phyloP scores from a whole-genome alignment of 2,113 vertebrate genomes.

The Heterotilapia buettikoferi region DNA sequence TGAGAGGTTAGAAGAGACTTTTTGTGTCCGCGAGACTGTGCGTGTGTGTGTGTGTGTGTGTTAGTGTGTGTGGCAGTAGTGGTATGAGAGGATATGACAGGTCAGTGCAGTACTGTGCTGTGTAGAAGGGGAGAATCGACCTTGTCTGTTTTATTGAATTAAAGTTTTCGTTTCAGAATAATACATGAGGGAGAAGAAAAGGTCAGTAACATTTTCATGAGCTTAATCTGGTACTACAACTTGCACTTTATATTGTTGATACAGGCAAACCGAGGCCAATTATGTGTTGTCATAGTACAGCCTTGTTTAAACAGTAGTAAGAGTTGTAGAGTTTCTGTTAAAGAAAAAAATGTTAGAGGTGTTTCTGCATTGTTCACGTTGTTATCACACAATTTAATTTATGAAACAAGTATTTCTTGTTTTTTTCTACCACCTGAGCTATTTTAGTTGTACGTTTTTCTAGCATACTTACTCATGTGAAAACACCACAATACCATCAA shows the following conservation, averaged over 20 bases:
- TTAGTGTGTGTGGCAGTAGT: background rate
- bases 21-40: background rate
- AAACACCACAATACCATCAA: background rate
- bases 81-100: background rate
- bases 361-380: background rate
- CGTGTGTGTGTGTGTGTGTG: background rate
- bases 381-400: background rate
- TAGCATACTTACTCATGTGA: background rate
- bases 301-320: background rate
- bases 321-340: background rate
- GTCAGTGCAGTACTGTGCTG: background rate
- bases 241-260: background rate
- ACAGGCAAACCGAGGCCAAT: background rate
- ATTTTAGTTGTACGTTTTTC: background rate
- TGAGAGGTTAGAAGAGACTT: background rate
- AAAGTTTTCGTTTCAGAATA: background rate
- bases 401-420: background rate
- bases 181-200: background rate
- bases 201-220: background rate
- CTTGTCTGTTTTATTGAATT: slow-evolving; percentile 29
- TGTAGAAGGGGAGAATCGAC: background rate
- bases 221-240: background rate
- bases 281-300: background rate
- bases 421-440: background rate
- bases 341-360: background rate